A percentile compares a stretch with the other conserved stretches of the same genome.
These are phyloP conservation scores for Aselliscus stoliczkanus DNA, from an alignment of 2,797 vertebrate genomes.

Conservation along the genomic window DNA sequence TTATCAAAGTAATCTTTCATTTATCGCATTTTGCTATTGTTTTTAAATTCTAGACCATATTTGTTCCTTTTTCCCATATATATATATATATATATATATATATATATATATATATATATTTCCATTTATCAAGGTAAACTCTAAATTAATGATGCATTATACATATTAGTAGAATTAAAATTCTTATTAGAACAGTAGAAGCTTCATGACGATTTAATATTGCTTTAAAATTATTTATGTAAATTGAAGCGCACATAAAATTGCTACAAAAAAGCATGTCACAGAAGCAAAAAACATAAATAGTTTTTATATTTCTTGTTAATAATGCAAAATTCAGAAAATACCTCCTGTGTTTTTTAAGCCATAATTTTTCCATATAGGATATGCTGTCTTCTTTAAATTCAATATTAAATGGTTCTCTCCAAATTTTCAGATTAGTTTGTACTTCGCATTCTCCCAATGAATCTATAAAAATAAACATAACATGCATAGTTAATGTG, in stretches of 20 bases:
- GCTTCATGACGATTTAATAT: background rate
- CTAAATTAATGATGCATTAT: background rate
- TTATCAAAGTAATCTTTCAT: background rate
- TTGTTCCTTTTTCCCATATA: background rate
- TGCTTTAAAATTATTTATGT: slow-evolving; percentile 27
- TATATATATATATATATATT: background rate
- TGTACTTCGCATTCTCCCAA: slow-evolving; percentile 78
- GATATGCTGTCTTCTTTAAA: slow-evolving; percentile 87
- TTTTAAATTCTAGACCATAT: background rate
- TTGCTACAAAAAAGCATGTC: background rate
- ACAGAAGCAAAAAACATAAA: background rate
- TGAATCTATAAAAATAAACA: slow-evolving; percentile 68
- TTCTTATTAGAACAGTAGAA: background rate
- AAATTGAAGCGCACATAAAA: slow-evolving; percentile 29
- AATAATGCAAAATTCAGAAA: slow-evolving; percentile 4
- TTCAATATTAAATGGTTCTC: slow-evolving; percentile 84
- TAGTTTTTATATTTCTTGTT: background rate
- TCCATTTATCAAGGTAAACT: slow-evolving; percentile 37
- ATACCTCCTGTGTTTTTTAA: slow-evolving; percentile 94
- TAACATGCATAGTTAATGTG: background rate
- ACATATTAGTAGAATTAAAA: slow-evolving; percentile 25
- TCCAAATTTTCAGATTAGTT: slow-evolving; percentile 74
- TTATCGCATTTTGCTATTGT: background rate
- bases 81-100: too few species aligned
- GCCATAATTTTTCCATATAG: slow-evolving; percentile 92